Percentiles rank a stretch among this genome's conserved stretches.
These are phyloP conservation scores for Grus americana DNA, from an alignment of 2,113 vertebrate species.

Conservation along the genomic window DNA sequence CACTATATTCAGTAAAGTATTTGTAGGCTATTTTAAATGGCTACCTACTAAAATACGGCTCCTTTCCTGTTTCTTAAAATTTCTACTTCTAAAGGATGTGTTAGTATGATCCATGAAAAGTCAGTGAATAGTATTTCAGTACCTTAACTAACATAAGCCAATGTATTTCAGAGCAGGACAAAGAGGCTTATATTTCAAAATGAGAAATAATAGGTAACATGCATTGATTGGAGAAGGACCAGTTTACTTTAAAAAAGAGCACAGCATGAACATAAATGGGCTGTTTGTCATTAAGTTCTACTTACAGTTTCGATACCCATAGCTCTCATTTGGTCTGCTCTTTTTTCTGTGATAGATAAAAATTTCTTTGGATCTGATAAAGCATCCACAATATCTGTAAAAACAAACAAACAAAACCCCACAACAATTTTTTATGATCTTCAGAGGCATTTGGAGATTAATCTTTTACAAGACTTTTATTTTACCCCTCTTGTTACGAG, in stretches of 20 bases:
- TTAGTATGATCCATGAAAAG: not conserved
- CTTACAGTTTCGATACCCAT: slow-evolving; percentile 96
- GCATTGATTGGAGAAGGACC: not conserved
- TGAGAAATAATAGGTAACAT: not conserved
- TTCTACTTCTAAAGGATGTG: not conserved
- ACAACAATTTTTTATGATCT: not conserved
- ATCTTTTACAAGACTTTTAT: not conserved
- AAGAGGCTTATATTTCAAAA: not conserved
- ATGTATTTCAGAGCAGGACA: not conserved
- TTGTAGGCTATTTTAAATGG: not conserved
- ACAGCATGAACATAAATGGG: not conserved
- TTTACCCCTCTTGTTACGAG: not conserved
- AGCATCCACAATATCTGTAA: slow-evolving; percentile 94
- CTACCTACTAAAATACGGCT: not conserved
- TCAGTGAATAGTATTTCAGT: not conserved
- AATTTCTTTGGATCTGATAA: slow-evolving; percentile 99
- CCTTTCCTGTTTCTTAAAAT: not conserved
- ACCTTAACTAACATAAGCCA: not conserved
- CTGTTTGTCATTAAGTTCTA: not conserved
- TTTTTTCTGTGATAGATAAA: slow-evolving; percentile 95
- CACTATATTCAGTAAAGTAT: not conserved
- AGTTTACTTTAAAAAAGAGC: not conserved
- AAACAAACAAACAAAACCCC: not conserved
- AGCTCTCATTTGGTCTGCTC: slow-evolving; percentile 98
- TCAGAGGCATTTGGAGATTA: not conserved